Conservation (phyloP, 2,113 vertebrate species). For the Zosterops japonicus region DNA sequence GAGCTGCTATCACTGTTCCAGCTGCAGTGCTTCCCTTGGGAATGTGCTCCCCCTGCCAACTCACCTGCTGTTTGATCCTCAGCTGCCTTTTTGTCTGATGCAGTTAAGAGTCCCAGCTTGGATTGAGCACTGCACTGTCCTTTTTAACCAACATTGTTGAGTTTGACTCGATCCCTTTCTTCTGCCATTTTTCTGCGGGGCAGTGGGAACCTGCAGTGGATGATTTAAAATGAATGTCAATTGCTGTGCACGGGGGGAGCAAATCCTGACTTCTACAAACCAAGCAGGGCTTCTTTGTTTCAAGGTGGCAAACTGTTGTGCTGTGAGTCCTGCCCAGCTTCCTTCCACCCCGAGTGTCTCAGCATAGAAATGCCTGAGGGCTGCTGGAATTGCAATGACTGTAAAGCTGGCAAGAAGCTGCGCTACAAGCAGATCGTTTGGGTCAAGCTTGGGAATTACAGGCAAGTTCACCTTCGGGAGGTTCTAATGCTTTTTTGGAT, state of each 20-base stretch:
- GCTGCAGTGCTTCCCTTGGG: neutral
- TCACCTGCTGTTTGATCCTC: accelerated
- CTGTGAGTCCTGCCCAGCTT: slow-evolving; percentile 96
- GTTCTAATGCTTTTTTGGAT: neutral
- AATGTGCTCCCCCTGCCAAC: neutral
- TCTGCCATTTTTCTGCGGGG: neutral
- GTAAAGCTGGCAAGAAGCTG: slow-evolving; percentile 93
- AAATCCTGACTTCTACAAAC: slow-evolving; percentile 44
- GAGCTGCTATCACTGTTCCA: accelerated
- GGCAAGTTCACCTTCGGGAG: slow-evolving; percentile 71
- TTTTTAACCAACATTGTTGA: slow-evolving; percentile 59
- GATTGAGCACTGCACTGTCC: neutral
- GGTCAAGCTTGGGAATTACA: slow-evolving; percentile 99
- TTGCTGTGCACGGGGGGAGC: neutral
- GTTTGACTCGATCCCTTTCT: slow-evolving; percentile 47
- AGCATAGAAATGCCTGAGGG: slow-evolving; percentile 95
- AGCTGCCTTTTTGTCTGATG: neutral
- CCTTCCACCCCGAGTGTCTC: slow-evolving; percentile 97
- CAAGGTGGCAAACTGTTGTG: slow-evolving; percentile 95
- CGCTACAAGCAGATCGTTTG: slow-evolving; percentile 99
- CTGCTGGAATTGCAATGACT: slow-evolving; percentile 95
- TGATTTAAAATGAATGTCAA: neutral
- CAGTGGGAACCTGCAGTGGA: neutral
- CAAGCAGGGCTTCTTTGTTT: slow-evolving; percentile 74
- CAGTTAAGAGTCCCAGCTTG: neutral